Evolutionary conservation across 2,888 invertebrate genomes (phyloP).

Genomic region (Lycocerus yunnanus): DNA sequence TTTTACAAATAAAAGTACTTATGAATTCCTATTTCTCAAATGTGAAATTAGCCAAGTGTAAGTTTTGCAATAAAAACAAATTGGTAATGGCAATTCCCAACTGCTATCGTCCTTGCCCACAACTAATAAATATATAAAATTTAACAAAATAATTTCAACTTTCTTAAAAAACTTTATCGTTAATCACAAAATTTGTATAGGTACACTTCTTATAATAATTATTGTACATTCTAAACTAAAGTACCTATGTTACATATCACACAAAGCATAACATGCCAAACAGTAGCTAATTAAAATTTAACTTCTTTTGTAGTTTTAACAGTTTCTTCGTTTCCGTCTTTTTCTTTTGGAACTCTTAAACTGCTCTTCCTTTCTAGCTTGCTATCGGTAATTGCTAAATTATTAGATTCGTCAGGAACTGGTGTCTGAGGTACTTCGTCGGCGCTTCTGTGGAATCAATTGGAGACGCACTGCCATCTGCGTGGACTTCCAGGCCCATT

Average conservation of each 20-base stretch:
- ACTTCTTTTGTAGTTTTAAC: conserved; percentile 7
- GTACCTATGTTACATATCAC: background rate
- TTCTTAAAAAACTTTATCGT: background rate
- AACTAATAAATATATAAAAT: too few species aligned
- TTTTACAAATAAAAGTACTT: background rate
- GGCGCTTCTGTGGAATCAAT: conserved; percentile 34
- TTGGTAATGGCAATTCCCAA: background rate
- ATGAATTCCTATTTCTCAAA: background rate
- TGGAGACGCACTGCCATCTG: conserved; percentile 63
- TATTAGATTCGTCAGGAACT: background rate
- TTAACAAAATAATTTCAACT: background rate
- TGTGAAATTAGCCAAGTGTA: background rate
- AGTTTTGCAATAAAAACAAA: background rate
- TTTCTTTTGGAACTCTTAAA: conserved; percentile 3
- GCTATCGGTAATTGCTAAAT: background rate
- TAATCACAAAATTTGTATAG: background rate
- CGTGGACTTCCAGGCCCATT: conserved; percentile 75
- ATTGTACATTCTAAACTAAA: background rate
- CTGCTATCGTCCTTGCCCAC: too few species aligned
- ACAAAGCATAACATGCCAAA: background rate
- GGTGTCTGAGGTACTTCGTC: conserved; percentile 2
- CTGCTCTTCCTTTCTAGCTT: conserved; percentile 14
- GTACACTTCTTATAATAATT: background rate
- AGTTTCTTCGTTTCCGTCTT: conserved; percentile 1
- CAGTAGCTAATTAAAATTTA: conserved; percentile 7